A percentile compares a stretch with the other conserved stretches of the same genome.
Evolutionary conservation across 2,888 invertebrate genomes (phyloP).

Genomic region (Bugulina stolonifera): DNA sequence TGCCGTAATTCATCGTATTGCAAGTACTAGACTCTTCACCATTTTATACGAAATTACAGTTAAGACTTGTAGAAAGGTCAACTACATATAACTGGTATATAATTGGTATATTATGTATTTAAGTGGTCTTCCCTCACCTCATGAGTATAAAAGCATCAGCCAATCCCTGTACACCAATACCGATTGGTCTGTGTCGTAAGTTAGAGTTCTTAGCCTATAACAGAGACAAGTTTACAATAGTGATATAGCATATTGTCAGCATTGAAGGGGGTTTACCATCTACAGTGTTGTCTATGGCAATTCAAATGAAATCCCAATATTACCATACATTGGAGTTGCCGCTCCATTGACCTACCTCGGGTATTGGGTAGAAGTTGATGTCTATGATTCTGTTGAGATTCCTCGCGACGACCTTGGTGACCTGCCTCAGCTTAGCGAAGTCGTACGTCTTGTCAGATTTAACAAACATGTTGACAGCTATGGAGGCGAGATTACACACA

Average conservation of each 20-base stretch:
- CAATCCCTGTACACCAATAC: slow-evolving; percentile 92
- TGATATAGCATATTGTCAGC: no score
- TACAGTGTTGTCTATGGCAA: no score
- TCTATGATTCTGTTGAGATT: slow-evolving; percentile 97
- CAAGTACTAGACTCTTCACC: no score
- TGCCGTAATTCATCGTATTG: no score
- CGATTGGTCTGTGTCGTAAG: slow-evolving; percentile 65
- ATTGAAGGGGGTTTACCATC: no score
- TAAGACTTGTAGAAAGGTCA: no score
- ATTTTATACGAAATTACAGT: no score
- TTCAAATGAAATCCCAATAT: no score
- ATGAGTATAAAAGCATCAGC: slow-evolving; percentile 93
- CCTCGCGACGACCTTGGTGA: slow-evolving; percentile 78
- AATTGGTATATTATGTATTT: no score
- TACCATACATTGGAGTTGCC: no score
- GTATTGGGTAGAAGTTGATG: slow-evolving; percentile 88
- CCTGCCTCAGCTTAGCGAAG: slow-evolving; percentile 76
- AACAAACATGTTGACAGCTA: slow-evolving; percentile 92
- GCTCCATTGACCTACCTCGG: slow-evolving; percentile 66
- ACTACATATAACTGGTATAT: no score
- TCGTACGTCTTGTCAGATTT: slow-evolving; percentile 71
- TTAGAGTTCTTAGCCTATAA: slow-evolving; percentile 66
- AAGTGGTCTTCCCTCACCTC: no score
- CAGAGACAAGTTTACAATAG: slow-evolving; percentile 9
- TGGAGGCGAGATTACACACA: slow-evolving; percentile 94